Evolutionary conservation across 2,888 invertebrate genomes (phyloP).

Genomic region (Ypsolopha sequella): DNA sequence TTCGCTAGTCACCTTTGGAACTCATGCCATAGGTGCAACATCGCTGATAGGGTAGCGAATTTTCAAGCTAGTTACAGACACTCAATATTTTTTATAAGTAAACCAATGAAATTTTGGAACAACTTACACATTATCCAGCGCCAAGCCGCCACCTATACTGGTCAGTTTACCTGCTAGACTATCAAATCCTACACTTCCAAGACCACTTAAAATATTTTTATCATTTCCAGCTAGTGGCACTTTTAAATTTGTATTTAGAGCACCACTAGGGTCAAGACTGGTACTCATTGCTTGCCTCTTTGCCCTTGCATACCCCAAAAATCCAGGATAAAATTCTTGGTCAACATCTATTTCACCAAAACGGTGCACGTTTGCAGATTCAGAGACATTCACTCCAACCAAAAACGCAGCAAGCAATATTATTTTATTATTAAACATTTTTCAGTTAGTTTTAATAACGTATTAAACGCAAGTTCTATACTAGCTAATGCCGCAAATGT

Average conservation of each 20-base stretch:
- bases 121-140: conserved; percentile 33
- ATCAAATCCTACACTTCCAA: conserved; percentile 12
- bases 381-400: too few species aligned
- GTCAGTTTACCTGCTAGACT: conserved; percentile 5
- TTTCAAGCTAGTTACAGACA: neutral
- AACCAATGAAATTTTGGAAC: neutral
- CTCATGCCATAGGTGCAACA: neutral
- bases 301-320: too few species aligned
- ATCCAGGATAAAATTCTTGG: too few species aligned
- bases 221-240: conserved; percentile 23
- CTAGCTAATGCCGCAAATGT: too few species aligned
- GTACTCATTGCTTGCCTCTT: too few species aligned
- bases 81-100: neutral
- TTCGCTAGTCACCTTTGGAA: too few species aligned
- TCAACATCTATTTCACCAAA: too few species aligned
- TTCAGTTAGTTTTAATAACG: too few species aligned
- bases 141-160: conserved; percentile 25
- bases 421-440: too few species aligned
- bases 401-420: too few species aligned
- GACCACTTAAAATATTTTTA: conserved; percentile 24
- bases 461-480: too few species aligned
- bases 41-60: neutral
- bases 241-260: conserved; percentile 14
- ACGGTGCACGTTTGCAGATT: too few species aligned
- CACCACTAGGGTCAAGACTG: conserved; percentile 15